A percentile compares a stretch with the other conserved stretches of the same genome.
phyloP scores from a whole-genome alignment of 2,113 vertebrate genomes.

The Daboia siamensis region DNA sequence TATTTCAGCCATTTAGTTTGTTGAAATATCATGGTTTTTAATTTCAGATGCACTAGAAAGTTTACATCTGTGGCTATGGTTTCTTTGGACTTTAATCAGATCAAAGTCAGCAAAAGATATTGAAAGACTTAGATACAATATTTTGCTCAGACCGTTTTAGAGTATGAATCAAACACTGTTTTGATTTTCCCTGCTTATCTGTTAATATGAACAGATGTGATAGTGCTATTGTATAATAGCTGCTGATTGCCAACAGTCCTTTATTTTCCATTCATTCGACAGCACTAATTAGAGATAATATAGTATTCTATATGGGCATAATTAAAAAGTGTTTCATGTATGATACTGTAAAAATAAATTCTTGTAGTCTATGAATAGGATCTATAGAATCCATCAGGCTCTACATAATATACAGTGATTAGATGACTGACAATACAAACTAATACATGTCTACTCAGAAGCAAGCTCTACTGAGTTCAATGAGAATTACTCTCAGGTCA shows the following conservation, averaged over 20 bases:
- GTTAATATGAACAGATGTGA: constrained; percentile 78
- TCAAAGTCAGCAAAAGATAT: constrained; percentile 74
- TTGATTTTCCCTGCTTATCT: constrained; percentile 76
- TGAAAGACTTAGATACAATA: constrained; percentile 75
- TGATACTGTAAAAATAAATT: constrained; percentile 64
- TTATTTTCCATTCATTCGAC: constrained; percentile 72
- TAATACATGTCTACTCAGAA: background rate
- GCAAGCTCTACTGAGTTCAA: background rate
- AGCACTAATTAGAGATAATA: constrained; percentile 79
- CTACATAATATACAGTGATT: constrained; percentile 43
- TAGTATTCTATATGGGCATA: constrained; percentile 67
- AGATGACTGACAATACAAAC: constrained; percentile 34
- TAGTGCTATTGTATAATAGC: constrained; percentile 76
- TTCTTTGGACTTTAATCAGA: constrained; percentile 79
- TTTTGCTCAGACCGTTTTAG: constrained; percentile 75
- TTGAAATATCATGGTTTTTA: constrained; percentile 68
- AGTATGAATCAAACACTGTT: constrained; percentile 72
- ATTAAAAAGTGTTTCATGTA: constrained; percentile 71
- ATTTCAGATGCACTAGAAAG: constrained; percentile 71
- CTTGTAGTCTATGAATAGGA: constrained; percentile 41
- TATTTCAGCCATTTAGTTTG: constrained; percentile 64
- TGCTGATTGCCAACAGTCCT: constrained; percentile 76
- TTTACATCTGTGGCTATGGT: constrained; percentile 72
- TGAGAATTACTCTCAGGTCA: background rate
- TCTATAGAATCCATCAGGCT: constrained; percentile 52